Base-by-base conservation (phyloP, 1,140 invertebrate genomes). In the Drosophila elegans region DNA sequence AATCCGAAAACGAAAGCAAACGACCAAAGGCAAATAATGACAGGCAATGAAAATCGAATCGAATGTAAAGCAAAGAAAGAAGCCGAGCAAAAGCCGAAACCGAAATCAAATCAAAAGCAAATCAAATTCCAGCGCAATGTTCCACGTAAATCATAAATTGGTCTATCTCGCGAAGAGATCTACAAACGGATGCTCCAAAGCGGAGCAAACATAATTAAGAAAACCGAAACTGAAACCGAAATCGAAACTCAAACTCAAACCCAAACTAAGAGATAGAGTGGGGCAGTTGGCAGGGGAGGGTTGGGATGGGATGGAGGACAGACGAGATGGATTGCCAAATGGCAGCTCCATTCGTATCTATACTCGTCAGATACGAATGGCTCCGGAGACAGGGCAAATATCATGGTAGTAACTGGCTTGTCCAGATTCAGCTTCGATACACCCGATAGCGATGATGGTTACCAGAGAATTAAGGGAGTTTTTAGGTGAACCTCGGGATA, bases 131-230 rank as follows among this genome's bases (percentile, higher is more conserved):
- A 69, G 74, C 66, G 76, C 84, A 88, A 88, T 88, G 83, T 88
- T 77, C 76, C 79, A 88, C 83, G 83, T 88, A 88, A 88, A 88
- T 88, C 83, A 88, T 88, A 88, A 88, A 88, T 89, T 75, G 61
- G 36, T 68, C 59, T 89, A 88, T 88, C 83, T 66, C 44, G 71
- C 60, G 67, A 69, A 78, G 76, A 89, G 83, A 88, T 88, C 83
- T 81, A 79, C 84, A 80, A 86, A 89, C 83, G 83, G 83, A 88
- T 88, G 83, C 83, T 88, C 61, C 83, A 59, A 71, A 81, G 79
- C 74, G 54, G 66, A 75, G 59, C 83, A 86, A 86, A 86, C 80
- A 88, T 86, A 86, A 86, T 86, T 88, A 86, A 86, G 83, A 82
- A 74, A 82, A 61, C 74, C 59, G 69, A 74, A 83, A 64, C 71